Evolutionary conservation across 2,113 vertebrate species (phyloP).

Genomic region (Esox niger): DNA sequence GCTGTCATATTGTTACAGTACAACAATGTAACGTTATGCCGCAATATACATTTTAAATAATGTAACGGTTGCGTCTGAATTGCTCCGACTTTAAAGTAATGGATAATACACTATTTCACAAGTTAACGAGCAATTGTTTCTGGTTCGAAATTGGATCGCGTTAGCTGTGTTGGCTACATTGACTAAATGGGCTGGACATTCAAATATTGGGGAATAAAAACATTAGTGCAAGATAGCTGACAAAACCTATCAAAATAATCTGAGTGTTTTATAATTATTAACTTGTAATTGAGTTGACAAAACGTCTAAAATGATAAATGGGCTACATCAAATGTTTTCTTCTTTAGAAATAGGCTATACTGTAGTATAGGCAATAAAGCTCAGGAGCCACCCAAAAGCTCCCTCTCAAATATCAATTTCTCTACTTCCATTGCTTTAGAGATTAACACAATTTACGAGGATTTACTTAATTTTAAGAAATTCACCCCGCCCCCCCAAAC

Average conservation of each 20-base stretch:
- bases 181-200: not conserved
- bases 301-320: not conserved
- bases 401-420: slow-evolving; percentile 41
- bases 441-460: slow-evolving; percentile 8
- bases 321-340: not conserved
- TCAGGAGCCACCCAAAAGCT: slow-evolving; percentile 59
- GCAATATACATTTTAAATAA: not conserved
- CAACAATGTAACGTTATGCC: not conserved
- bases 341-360: not conserved
- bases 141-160: not conserved
- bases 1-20: not conserved
- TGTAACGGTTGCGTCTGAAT: too few relatives aligned
- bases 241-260: not conserved
- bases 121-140: not conserved
- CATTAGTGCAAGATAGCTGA: not conserved
- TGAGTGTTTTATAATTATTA: too few relatives aligned
- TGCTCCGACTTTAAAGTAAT: not conserved
- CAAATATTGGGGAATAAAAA: not conserved
- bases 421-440: slow-evolving; percentile 19
- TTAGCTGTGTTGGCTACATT: not conserved
- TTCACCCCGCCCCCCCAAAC: not conserved
- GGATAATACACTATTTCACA: not conserved
- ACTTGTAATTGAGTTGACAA: not conserved
- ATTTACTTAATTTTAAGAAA: slow-evolving; percentile 14
- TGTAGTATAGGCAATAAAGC: not conserved